Evolutionary conservation across 2,797 vertebrate genomes (phyloP).

Genomic region (Poecilia wingei): DNA sequence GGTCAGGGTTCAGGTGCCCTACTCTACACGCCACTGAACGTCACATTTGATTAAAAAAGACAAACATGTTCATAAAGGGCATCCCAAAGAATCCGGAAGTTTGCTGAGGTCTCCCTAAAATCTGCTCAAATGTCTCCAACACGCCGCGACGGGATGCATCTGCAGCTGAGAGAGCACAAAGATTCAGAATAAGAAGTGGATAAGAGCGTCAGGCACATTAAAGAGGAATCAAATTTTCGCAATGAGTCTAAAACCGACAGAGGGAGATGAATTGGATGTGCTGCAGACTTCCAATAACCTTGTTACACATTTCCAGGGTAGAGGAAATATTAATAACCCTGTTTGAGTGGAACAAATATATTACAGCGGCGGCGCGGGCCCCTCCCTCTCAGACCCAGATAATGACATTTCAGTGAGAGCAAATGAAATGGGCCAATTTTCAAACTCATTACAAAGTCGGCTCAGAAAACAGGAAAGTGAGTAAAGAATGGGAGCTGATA

Average conservation of each 20-base stretch:
- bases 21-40: neutral
- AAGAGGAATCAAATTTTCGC: constrained; percentile 9
- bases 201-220: neutral
- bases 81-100: neutral
- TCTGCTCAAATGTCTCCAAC: neutral
- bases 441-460: constrained; percentile 64
- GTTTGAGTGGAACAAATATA: constrained; percentile 52
- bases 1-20: too few relatives aligned
- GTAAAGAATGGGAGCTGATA: constrained; percentile 17
- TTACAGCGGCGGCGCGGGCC: constrained; percentile 14
- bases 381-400: constrained; percentile 23
- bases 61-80: neutral
- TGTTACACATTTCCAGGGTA: constrained; percentile 48
- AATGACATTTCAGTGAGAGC: constrained; percentile 66
- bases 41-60: neutral
- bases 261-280: constrained; percentile 26
- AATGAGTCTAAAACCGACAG: constrained; percentile 13
- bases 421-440: constrained; percentile 72
- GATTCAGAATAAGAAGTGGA: constrained; percentile 2
- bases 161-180: neutral
- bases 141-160: neutral
- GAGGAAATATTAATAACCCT: constrained; percentile 57
- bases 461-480: constrained; percentile 25
- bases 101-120: neutral
- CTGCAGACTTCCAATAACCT: constrained; percentile 44